Base-by-base conservation (phyloP, 1,140 invertebrate genomes). In the Probaryconus sp. region DNA sequence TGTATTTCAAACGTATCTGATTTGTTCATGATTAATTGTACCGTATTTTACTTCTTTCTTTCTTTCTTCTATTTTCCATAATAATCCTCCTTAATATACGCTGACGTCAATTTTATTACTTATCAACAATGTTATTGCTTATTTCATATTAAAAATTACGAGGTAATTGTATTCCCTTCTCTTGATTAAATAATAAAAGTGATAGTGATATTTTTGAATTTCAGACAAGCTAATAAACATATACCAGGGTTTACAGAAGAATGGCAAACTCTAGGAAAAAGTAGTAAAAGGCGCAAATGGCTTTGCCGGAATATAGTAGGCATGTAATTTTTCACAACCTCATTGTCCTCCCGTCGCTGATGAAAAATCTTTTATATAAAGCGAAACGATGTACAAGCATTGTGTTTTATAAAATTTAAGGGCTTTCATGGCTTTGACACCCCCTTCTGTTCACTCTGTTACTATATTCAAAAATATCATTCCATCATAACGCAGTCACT, bases 241-340 rank as follows among this genome's bases (percentile, higher is more conserved):
- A 76, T 68, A 77, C 45, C 31, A 40, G 65, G 61, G 30, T 53
- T 55, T 35, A 33, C 45, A 55, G 55, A 76, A 78, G 73, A 76
- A 79, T 77, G 56, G 63, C 18, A 30, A 51, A 50, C 35, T 65
- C 42, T 47, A 55, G 45, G 47, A 63, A 75, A 61, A 56, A 17
- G 51, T 53, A 64, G 38, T 60, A 71, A 61, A 64, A 70, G 47
- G 60, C 51, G 31, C 31, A 61, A 73, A 67, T 70, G 24, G 64
- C 40, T 43, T 20, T 11, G 38, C 33, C 42, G 35, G 58, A 67
- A 69, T 50, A 50, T 42, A 74, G 71, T 60, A 77, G 70, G 70
- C 61, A 45, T 48, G 69, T 70, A 76, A 81, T 82, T 82, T 82
- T 81, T 81, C 79, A 82, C 61, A 55, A 72, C 69, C 68, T 80